phyloP scores from a whole-genome alignment of 2,113 vertebrate species.

The Saccopteryx bilineata region DNA sequence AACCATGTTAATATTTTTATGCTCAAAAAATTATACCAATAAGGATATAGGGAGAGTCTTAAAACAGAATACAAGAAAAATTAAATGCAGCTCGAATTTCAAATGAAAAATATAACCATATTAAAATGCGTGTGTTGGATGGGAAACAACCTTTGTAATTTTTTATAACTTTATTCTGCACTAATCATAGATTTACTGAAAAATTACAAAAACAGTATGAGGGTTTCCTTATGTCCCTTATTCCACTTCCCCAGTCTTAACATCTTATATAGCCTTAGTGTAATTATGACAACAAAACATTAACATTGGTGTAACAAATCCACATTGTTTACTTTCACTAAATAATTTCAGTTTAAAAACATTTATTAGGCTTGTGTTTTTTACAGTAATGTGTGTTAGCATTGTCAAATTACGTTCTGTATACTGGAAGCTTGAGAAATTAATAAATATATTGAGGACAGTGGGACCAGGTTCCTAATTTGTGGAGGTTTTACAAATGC shows the following conservation, averaged over 20 bases:
- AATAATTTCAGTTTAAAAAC: neutral
- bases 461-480: neutral
- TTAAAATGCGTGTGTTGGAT: neutral
- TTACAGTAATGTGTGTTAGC: neutral
- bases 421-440: neutral
- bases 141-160: neutral
- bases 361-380: neutral
- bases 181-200: neutral
- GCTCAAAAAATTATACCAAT: neutral
- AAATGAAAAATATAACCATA: conserved; percentile 31
- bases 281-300: neutral
- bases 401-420: conserved; percentile 6
- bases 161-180: neutral
- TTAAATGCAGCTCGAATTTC: neutral
- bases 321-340: neutral
- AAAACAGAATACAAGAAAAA: neutral
- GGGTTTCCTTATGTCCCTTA: neutral
- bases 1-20: neutral
- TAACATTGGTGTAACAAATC: neutral
- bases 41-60: neutral
- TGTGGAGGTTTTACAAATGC: neutral
- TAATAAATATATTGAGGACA: neutral
- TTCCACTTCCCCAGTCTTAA: neutral
- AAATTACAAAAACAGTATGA: neutral
- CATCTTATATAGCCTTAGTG: neutral